These are phyloP conservation scores for Pseudopipra pipra DNA, from an alignment of 2,113 vertebrate genomes.

Conservation along the genomic window DNA sequence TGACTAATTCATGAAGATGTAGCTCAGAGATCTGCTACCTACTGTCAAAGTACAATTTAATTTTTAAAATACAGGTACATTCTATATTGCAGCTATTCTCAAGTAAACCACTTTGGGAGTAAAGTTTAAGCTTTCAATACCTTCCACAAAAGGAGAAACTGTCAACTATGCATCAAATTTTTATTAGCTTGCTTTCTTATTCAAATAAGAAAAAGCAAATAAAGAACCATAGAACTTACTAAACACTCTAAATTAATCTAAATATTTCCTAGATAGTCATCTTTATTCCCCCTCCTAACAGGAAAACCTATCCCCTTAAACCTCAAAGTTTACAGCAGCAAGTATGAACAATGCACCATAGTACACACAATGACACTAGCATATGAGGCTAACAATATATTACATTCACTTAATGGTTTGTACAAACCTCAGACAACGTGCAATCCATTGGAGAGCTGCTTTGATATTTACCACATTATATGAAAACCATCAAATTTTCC, in stretches of 20 bases:
- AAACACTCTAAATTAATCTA: neutral
- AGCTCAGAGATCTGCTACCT: neutral
- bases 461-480: neutral
- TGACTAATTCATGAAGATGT: neutral
- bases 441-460: neutral
- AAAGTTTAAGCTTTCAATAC: neutral
- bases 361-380: neutral
- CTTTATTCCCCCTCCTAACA: neutral
- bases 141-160: neutral
- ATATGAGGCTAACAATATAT: neutral
- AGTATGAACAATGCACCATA: neutral
- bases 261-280: conserved; percentile 9
- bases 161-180: neutral
- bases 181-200: conserved; percentile 17
- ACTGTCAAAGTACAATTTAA: neutral
- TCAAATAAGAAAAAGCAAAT: neutral
- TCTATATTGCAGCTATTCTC: conserved; percentile 2
- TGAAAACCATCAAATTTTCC: neutral
- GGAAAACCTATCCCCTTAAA: neutral
- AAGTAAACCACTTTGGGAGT: neutral
- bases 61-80: neutral
- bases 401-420: neutral
- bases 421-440: neutral
- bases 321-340: neutral
- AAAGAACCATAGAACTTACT: neutral